Evolutionary conservation across 2,113 vertebrate species (phyloP).

Genomic region (Euleptes europaea): DNA sequence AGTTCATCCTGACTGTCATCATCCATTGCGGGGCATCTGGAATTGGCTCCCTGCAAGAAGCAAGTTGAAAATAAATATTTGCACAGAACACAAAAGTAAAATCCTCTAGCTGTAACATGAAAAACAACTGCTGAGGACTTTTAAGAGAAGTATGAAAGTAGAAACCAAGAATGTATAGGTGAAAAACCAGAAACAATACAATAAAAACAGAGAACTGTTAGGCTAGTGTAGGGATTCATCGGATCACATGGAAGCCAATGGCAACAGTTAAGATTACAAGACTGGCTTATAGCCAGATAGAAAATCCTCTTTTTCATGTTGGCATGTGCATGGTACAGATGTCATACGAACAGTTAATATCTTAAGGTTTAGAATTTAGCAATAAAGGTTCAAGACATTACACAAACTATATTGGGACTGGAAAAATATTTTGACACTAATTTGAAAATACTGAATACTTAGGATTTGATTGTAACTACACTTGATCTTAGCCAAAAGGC

Average conservation of each 20-base stretch:
- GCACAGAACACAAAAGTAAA: background rate
- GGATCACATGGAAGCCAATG: background rate
- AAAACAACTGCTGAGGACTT: background rate
- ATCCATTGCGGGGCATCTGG: conserved; percentile 88
- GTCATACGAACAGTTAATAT: background rate
- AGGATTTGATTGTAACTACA: too few species aligned
- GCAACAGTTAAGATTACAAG: background rate
- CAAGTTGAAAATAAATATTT: background rate
- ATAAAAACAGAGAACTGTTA: background rate
- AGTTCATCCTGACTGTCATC: conserved; percentile 91
- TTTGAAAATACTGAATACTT: background rate
- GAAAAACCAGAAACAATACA: background rate
- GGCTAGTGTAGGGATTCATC: background rate
- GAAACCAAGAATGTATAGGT: background rate
- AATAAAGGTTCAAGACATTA: background rate
- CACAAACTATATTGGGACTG: background rate
- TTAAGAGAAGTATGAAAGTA: background rate
- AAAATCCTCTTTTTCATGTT: background rate
- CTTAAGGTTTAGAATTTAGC: background rate
- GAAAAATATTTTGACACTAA: background rate
- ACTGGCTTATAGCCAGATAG: background rate
- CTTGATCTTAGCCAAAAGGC: too few species aligned
- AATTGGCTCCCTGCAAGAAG: conserved; percentile 47
- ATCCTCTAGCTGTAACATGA: background rate
- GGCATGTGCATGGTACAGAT: background rate